Percentiles rank a stretch among this genome's conserved stretches.
These are phyloP conservation scores for Morpho achilles DNA, from an alignment of 2,888 invertebrate species.

Conservation along the genomic window DNA sequence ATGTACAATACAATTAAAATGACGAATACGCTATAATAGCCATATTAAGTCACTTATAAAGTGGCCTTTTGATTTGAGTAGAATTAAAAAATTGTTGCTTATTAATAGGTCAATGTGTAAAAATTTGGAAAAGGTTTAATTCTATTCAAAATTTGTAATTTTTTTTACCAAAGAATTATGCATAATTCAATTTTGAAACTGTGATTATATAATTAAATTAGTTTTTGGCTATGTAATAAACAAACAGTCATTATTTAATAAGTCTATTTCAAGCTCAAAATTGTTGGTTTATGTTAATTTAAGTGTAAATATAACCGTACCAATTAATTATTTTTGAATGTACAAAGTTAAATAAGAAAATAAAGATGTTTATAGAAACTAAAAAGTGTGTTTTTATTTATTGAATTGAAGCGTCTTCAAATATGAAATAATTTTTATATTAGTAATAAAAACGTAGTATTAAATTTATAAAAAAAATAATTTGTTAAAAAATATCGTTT, in stretches of 20 bases:
- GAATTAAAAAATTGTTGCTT: too few species aligned
- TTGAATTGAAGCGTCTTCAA: not conserved
- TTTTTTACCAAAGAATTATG: not conserved
- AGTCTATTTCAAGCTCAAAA: constrained; percentile 46
- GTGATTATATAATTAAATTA: constrained; percentile 13
- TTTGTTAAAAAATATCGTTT: too few species aligned
- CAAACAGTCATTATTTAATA: constrained; percentile 8
- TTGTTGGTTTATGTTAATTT: constrained; percentile 51
- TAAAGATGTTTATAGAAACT: constrained; percentile 22
- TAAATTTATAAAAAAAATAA: too few species aligned
- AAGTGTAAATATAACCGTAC: constrained; percentile 39
- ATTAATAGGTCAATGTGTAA: too few species aligned
- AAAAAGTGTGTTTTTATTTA: constrained; percentile 3
- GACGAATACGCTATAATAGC: too few species aligned
- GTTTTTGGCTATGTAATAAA: constrained; percentile 11
- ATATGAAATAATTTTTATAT: too few species aligned
- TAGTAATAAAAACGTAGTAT: too few species aligned
- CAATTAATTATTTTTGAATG: constrained; percentile 13
- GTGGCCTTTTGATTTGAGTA: too few species aligned
- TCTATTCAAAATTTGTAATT: too few species aligned
- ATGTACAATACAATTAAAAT: too few species aligned
- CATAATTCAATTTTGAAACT: not conserved
- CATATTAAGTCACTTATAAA: too few species aligned
- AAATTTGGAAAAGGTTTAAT: too few species aligned
- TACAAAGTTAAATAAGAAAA: constrained; percentile 29